A percentile compares a stretch with the other conserved stretches of the same genome.
Evolutionary conservation across 1,140 invertebrate genomes (phyloP).

Genomic region (Onthophagus taurus): DNA sequence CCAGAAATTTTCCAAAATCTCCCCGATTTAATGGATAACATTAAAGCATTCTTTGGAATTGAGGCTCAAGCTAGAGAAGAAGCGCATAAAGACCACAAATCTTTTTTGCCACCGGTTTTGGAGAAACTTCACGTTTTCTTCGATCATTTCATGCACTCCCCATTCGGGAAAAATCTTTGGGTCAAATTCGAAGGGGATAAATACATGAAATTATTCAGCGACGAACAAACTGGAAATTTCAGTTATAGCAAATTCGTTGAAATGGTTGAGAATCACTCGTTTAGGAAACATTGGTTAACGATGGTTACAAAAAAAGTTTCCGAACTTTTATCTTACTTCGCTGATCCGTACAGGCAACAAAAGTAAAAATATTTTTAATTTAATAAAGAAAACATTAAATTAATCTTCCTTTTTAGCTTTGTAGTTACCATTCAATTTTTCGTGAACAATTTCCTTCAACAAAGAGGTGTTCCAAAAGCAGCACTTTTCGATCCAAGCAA

Average conservation of each 20-base stretch:
- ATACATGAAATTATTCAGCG: conserved; percentile 51
- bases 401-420: conserved; percentile 47
- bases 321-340: conserved; percentile 59
- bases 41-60: conserved; percentile 42
- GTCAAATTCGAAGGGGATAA: conserved; percentile 59
- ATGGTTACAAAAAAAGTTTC: conserved; percentile 57
- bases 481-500: conserved; percentile 58
- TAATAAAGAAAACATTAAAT: not conserved
- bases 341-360: conserved; percentile 64
- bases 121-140: conserved; percentile 65
- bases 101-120: conserved; percentile 61
- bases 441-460: conserved; percentile 64
- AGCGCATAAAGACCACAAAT: conserved; percentile 59
- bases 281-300: conserved; percentile 67
- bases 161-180: conserved; percentile 61
- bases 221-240: conserved; percentile 55
- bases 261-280: conserved; percentile 65
- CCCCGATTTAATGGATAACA: too few relatives aligned
- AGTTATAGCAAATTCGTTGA: conserved; percentile 62
- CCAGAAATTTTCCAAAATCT: too few relatives aligned
- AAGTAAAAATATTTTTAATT: conserved; percentile 42
- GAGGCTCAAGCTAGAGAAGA: conserved; percentile 45
- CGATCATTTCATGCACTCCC: conserved; percentile 69
- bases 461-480: conserved; percentile 61
- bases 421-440: conserved; percentile 57